Evolutionary conservation across 2,888 invertebrate species (phyloP).

Genomic region (Dynastes hyllus): DNA sequence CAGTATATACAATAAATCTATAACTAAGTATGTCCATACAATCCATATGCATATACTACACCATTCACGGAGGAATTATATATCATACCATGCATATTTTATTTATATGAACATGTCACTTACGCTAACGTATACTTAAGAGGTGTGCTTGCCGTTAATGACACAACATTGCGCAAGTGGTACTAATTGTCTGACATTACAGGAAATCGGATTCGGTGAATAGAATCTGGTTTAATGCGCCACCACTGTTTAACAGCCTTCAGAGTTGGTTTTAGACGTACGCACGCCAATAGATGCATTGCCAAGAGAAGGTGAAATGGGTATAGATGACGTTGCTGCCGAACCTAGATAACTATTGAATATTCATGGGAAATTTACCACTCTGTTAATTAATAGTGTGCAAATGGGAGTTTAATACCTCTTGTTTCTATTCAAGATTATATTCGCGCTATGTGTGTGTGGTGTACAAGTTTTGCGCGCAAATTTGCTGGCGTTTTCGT

Average conservation of each 20-base stretch:
- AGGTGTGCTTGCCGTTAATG: slow-evolving; percentile 54
- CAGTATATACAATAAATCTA: too few relatives aligned
- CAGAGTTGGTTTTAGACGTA: slow-evolving; percentile 59
- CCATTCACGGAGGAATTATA: too few relatives aligned
- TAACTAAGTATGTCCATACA: too few relatives aligned
- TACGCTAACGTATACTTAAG: background rate
- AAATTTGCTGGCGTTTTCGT: slow-evolving; percentile 46
- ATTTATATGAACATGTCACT: background rate
- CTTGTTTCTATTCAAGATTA: slow-evolving; percentile 54
- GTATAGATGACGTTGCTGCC: slow-evolving; percentile 54
- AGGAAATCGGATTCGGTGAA: slow-evolving; percentile 49
- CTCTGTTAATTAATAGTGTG: slow-evolving; percentile 63
- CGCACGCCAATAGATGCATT: slow-evolving; percentile 2
- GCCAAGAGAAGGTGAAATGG: slow-evolving; percentile 28
- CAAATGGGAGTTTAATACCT: slow-evolving; percentile 63
- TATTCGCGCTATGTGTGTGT: slow-evolving; percentile 29
- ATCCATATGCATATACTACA: too few relatives aligned
- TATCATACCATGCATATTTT: too few relatives aligned
- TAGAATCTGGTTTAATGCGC: slow-evolving; percentile 9
- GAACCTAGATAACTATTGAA: slow-evolving; percentile 62
- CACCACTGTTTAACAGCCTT: slow-evolving; percentile 58
- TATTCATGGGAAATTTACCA: slow-evolving; percentile 63
- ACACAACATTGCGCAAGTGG: slow-evolving; percentile 58
- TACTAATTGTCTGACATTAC: slow-evolving; percentile 61
- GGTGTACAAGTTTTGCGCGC: slow-evolving; percentile 40